Conservation (phyloP, 2,113 vertebrate genomes). For the Neolamprologus sp. region DNA sequence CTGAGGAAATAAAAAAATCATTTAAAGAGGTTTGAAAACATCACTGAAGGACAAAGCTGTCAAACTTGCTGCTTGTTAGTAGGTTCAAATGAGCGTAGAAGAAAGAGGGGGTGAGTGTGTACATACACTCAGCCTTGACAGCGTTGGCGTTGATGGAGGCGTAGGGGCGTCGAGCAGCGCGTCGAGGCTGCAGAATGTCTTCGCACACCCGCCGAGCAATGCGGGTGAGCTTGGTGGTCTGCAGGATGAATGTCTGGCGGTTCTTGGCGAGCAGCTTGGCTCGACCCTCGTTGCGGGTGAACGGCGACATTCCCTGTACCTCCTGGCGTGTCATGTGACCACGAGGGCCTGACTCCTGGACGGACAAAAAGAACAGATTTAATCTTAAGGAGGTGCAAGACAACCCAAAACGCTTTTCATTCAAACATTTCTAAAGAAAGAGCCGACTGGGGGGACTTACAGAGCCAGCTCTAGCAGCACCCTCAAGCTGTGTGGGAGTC, state of each 20-base stretch:
- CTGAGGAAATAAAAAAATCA: conserved; percentile 40
- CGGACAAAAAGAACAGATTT: neutral
- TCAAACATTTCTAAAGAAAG: neutral
- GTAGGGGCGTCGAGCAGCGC: conserved; percentile 85
- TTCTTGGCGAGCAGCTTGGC: conserved; percentile 92
- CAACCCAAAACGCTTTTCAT: rapidly evolving
- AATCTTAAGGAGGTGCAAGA: neutral
- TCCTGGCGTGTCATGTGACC: conserved; percentile 86
- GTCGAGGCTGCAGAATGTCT: conserved; percentile 85
- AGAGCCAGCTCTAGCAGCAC: conserved; percentile 78
- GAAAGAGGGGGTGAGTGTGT: rapidly evolving
- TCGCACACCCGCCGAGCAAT: conserved; percentile 86
- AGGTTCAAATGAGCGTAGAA: rapidly evolving
- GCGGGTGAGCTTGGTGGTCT: conserved; percentile 91
- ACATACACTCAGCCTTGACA: conserved; percentile 90
- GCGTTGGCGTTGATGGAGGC: conserved; percentile 93
- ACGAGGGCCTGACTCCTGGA: conserved; percentile 77
- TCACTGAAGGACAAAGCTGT: neutral
- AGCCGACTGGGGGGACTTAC: conserved; percentile 57
- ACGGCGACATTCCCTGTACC: conserved; percentile 85
- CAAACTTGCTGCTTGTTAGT: neutral
- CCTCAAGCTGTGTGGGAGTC: conserved; percentile 90
- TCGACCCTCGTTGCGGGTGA: conserved; percentile 84
- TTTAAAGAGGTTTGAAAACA: neutral
- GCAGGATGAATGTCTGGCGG: conserved; percentile 89